Conservation (phyloP, 2,113 vertebrate genomes). For the Pseudopodoces humilis region DNA sequence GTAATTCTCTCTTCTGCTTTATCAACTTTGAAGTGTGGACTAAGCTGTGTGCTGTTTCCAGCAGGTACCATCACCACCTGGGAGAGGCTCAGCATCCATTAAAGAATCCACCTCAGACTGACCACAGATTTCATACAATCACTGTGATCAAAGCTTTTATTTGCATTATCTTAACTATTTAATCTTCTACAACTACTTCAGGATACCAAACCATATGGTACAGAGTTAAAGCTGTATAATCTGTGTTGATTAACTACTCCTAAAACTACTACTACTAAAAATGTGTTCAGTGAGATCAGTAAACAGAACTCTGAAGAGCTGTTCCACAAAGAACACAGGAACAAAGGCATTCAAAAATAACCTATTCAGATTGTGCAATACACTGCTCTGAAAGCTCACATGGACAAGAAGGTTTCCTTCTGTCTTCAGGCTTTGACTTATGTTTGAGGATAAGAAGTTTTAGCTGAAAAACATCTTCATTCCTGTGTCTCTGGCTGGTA, state of each 20-base stretch:
- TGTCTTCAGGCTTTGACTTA: background rate
- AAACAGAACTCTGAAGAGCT: background rate
- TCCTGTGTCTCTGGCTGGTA: background rate
- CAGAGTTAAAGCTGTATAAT: background rate
- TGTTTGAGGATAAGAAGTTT: constrained; percentile 8
- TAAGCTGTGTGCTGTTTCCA: background rate
- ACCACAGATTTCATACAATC: background rate
- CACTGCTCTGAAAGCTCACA: constrained; percentile 19
- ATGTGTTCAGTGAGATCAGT: constrained; percentile 2
- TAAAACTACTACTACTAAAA: background rate
- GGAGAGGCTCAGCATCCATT: background rate
- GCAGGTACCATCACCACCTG: background rate
- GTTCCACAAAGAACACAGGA: background rate
- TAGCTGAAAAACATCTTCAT: background rate
- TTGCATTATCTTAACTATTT: background rate
- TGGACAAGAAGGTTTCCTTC: background rate
- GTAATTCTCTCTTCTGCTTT: background rate
- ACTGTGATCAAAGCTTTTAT: constrained; percentile 3
- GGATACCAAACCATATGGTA: background rate
- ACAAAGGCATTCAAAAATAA: constrained; percentile 35
- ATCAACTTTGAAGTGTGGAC: background rate
- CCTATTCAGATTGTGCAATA: constrained; percentile 8
- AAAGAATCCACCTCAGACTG: background rate
- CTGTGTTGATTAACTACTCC: constrained; percentile 3
- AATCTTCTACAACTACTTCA: constrained; percentile 18